Evolutionary conservation across 1,140 invertebrate species (phyloP).

Genomic region (Odontomachus brunneus): DNA sequence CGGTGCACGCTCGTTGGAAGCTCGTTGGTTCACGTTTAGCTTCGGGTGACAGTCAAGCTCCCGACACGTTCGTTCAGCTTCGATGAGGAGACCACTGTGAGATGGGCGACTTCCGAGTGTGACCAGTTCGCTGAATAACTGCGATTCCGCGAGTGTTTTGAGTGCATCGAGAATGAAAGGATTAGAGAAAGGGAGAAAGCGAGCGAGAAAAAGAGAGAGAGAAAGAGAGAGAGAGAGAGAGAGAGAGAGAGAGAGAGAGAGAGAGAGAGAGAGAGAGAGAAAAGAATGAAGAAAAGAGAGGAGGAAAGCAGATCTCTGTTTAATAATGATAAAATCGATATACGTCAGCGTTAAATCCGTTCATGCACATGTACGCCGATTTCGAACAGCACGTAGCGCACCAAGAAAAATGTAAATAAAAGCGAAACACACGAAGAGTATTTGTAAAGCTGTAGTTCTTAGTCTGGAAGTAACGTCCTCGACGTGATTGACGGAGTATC

Average conservation of each 20-base stretch:
- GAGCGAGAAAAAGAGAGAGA: neutral
- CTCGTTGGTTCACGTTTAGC: too few species aligned
- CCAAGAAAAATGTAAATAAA: conserved; percentile 66
- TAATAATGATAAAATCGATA: conserved; percentile 9
- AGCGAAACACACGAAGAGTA: conserved; percentile 41
- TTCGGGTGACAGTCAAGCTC: too few species aligned
- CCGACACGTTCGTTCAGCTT: too few species aligned
- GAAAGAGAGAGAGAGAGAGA: neutral
- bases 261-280: too few species aligned
- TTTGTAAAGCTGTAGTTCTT: conserved; percentile 60
- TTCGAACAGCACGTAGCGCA: conserved; percentile 35
- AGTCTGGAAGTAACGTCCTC: conserved; percentile 34
- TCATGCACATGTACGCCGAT: conserved; percentile 32
- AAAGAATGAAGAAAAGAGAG: too few species aligned
- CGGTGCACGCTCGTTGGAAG: conserved; percentile 41
- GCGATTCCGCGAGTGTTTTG: conserved; percentile 11
- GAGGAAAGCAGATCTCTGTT: neutral
- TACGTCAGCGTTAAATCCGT: conserved; percentile 43
- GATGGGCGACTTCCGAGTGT: neutral
- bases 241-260: neutral
- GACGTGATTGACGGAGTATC: conserved; percentile 19
- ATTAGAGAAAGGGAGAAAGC: neutral
- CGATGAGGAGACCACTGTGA: neutral
- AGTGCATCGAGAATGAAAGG: neutral
- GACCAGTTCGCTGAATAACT: neutral